Evolutionary conservation across 2,888 invertebrate genomes (phyloP).

Genomic region (Pollenia amentaria): DNA sequence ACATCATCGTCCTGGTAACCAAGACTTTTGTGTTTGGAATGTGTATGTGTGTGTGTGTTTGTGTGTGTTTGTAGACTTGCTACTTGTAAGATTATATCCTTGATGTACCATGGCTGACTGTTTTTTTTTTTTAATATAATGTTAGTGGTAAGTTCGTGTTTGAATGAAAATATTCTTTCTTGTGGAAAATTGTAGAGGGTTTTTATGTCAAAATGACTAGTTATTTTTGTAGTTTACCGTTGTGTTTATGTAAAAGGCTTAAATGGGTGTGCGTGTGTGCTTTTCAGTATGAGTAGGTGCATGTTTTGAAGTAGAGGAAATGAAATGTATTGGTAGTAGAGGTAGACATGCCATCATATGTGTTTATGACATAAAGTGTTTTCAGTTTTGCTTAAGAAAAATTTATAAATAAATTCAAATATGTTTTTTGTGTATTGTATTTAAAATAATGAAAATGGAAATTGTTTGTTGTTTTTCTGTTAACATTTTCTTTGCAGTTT

Average conservation of each 20-base stretch:
- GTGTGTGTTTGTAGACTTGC: slow-evolving; percentile 45
- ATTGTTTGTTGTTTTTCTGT: slow-evolving; percentile 17
- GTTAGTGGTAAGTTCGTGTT: neutral
- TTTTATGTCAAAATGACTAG: slow-evolving; percentile 71
- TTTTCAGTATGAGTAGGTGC: neutral
- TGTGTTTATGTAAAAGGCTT: slow-evolving; percentile 31
- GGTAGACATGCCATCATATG: slow-evolving; percentile 40
- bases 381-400: neutral
- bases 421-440: slow-evolving; percentile 30
- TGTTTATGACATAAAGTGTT: slow-evolving; percentile 60
- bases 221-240: slow-evolving; percentile 60
- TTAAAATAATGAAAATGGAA: slow-evolving; percentile 51
- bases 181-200: slow-evolving; percentile 46
- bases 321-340: slow-evolving; percentile 5
- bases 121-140: neutral
- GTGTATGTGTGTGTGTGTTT: neutral
- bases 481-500: neutral
- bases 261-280: neutral
- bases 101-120: slow-evolving; percentile 27
- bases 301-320: neutral
- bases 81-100: slow-evolving; percentile 64
- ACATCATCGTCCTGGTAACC: slow-evolving; percentile 43
- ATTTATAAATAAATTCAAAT: slow-evolving; percentile 36
- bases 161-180: slow-evolving; percentile 12
- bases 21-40: slow-evolving; percentile 14